Evolutionary conservation across 1,140 invertebrate genomes (phyloP).

Genomic region (Drosophila takahashii): DNA sequence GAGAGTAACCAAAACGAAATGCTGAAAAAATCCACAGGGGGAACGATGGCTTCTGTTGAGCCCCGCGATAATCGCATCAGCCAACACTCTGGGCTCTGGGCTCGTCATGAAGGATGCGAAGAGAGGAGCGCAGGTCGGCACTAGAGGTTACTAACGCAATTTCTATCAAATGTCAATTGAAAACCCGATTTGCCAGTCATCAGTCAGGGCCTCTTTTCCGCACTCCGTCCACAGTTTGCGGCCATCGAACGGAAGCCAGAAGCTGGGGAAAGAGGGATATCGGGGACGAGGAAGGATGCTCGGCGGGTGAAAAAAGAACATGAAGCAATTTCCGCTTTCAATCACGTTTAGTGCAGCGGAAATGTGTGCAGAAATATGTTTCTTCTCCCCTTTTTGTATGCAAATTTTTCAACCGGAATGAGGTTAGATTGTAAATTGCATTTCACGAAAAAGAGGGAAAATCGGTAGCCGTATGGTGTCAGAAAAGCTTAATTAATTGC

Average conservation of each 20-base stretch:
- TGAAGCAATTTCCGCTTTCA: slow-evolving; percentile 76
- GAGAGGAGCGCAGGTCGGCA: neutral
- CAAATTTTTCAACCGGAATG: slow-evolving; percentile 5
- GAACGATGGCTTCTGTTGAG: slow-evolving; percentile 15
- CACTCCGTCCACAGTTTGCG: slow-evolving; percentile 45
- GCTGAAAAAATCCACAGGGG: neutral
- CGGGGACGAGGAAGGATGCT: slow-evolving; percentile 8
- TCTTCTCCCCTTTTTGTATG: slow-evolving; percentile 8
- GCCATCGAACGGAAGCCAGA: slow-evolving; percentile 66
- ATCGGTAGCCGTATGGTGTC: neutral
- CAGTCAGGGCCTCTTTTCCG: slow-evolving; percentile 47
- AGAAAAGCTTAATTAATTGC: slow-evolving; percentile 60
- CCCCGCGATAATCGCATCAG: slow-evolving; percentile 64
- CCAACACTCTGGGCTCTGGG: slow-evolving; percentile 43
- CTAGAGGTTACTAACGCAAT: slow-evolving; percentile 61
- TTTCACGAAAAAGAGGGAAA: slow-evolving; percentile 1
- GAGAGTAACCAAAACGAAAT: slow-evolving; percentile 5
- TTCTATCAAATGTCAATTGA: slow-evolving; percentile 77
- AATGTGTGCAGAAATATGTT: slow-evolving; percentile 61
- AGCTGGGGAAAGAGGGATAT: slow-evolving; percentile 25
- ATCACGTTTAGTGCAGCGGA: slow-evolving; percentile 71
- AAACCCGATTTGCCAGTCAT: slow-evolving; percentile 70
- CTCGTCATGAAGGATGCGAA: slow-evolving; percentile 3
- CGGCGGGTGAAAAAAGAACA: slow-evolving; percentile 30
- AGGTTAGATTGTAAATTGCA: slow-evolving; percentile 42